Evolutionary conservation across 2,888 invertebrate genomes (phyloP), one percentile per base, ranked within the genome.

Genomic region (Caenorhabditis afra): DNA sequence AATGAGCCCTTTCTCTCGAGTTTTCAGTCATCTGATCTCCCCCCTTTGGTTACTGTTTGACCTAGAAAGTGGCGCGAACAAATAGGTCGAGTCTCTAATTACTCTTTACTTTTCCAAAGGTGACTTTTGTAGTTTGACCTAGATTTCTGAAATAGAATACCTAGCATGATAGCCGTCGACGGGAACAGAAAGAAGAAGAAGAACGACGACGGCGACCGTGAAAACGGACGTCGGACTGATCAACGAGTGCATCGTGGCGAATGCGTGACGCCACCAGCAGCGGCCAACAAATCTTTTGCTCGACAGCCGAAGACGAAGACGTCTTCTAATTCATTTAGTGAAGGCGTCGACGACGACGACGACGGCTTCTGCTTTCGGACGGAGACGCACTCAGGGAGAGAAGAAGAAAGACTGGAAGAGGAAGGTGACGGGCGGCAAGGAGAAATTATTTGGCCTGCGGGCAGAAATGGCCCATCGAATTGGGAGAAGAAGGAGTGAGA

Each of bases 381-480:
- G n/a, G 41, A 50, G 68, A 39, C 44, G 64, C 45, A 64, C 50
- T 41, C 37, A 52, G 20, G 39, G 49, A 23, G 35, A 29, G 23
- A n/a, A 39, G 20, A 58, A 58, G 45, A 67, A 58, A 55, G 23
- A 49, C 37, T 58, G 57, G 59, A 65, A 65, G 53, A 22, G n/a
- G 49, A 18, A 23, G 50, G n/a, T 23, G 53, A n/a, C n/a, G 23
- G 22, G 61, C 20, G 57, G 41, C n/a, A 57, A 41, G 49, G n/a
- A 50, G 53, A 53, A 73, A 65, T 64, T 64, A 73, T 73, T 73
- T 73, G 50, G 73, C 73, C 73, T 73, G 73, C 73, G 73, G 71
- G 64, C 64, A 64, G 44, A 73, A 62, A 55, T 57, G 55, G 71
- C 49, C 71, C 62, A 47, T 62, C 62, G 71, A 62, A 57, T 39